A percentile compares a stretch with the other conserved stretches of the same genome.
Conservation (phyloP, 2,888 invertebrate species). For the Athalia rosae region DNA sequence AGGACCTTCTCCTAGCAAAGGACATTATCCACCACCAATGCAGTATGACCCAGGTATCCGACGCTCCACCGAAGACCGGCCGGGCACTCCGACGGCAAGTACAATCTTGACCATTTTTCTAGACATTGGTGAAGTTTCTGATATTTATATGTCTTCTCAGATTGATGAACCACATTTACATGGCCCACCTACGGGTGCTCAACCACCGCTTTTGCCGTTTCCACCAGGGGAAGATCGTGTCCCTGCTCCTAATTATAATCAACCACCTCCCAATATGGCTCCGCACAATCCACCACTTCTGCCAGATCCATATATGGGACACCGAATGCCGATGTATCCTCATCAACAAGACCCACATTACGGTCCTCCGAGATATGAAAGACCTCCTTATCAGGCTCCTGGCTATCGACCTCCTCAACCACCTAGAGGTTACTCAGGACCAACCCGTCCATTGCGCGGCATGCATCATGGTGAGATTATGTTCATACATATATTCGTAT, state of each 20-base stretch:
- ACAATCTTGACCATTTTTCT: not conserved
- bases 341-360: slow-evolving; percentile 65
- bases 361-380: slow-evolving; percentile 64
- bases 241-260: slow-evolving; percentile 64
- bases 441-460: slow-evolving; percentile 69
- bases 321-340: slow-evolving; percentile 68
- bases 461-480: slow-evolving; percentile 67
- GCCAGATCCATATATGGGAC: slow-evolving; percentile 70
- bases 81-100: slow-evolving; percentile 82
- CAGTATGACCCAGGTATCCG: slow-evolving; percentile 70
- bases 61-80: slow-evolving; percentile 77
- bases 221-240: slow-evolving; percentile 71
- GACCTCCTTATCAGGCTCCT: slow-evolving; percentile 68
- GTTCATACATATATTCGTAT: not conserved
- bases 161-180: slow-evolving; percentile 71
- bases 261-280: slow-evolving; percentile 64
- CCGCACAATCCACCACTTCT: slow-evolving; percentile 67
- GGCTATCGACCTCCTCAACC: slow-evolving; percentile 67
- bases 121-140: not conserved
- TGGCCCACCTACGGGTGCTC: slow-evolving; percentile 59
- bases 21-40: slow-evolving; percentile 66
- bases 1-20: slow-evolving; percentile 65
- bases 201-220: slow-evolving; percentile 67
- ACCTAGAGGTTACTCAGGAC: slow-evolving; percentile 70
- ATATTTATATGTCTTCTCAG: slow-evolving; percentile 52